Evolutionary conservation across 2,797 vertebrate genomes (phyloP).

Genomic region (Neosilurus hyrtlii): DNA sequence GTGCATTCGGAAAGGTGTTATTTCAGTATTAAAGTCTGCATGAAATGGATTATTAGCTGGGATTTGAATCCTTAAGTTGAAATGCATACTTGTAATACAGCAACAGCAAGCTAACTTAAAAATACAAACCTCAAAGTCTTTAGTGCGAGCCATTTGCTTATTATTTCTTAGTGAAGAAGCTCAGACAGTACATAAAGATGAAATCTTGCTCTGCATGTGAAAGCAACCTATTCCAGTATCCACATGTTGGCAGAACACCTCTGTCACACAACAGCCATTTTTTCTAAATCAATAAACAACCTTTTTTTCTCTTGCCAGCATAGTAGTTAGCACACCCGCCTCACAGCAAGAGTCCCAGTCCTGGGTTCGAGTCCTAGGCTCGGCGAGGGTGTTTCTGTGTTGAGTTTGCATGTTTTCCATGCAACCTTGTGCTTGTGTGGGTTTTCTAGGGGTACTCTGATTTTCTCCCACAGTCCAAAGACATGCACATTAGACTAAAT

Average conservation of each 20-base stretch:
- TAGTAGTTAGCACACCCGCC: no score
- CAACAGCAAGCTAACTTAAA: background rate
- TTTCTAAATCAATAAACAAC: background rate
- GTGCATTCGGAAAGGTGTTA: background rate
- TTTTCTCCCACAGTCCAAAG: no score
- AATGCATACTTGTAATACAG: background rate
- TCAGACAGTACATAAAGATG: background rate
- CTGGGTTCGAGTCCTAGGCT: no score
- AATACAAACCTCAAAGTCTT: background rate
- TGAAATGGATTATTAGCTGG: background rate
- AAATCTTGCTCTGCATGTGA: no score
- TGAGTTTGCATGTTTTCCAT: no score
- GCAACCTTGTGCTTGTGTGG: no score
- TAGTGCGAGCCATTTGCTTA: background rate
- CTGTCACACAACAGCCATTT: background rate
- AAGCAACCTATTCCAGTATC: background rate
- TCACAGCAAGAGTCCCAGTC: no score
- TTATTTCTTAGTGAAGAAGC: background rate
- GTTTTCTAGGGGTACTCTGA: no score
- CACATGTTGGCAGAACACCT: background rate
- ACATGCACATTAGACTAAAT: no score
- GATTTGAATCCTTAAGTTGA: background rate
- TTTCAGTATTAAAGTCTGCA: background rate
- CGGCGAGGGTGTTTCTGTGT: no score
- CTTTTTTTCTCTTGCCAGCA: background rate